phyloP scores from a whole-genome alignment of 2,797 vertebrate genomes.

The Telmatherina bonti region DNA sequence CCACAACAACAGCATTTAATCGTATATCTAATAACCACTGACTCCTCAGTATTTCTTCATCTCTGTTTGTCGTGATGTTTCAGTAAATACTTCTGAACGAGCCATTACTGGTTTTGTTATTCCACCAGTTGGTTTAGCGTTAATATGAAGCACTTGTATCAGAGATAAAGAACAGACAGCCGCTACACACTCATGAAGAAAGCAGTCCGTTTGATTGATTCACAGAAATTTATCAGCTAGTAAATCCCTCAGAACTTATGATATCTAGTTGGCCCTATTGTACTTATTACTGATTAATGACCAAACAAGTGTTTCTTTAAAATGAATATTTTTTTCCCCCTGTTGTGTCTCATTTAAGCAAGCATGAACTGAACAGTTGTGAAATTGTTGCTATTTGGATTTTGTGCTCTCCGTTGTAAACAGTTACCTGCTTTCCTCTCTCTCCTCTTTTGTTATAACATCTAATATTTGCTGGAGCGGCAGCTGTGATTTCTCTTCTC shows the following conservation, averaged over 20 bases:
- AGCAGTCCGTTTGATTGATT: neutral
- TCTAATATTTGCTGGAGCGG: neutral
- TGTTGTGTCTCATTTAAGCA: neutral
- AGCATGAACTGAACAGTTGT: neutral
- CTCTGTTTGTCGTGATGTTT: neutral
- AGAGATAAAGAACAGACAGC: neutral
- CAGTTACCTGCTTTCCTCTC: neutral
- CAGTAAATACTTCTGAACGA: neutral
- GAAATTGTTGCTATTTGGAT: neutral
- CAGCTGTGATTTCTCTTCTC: conserved; percentile 1
- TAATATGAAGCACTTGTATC: neutral
- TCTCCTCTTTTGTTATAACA: neutral
- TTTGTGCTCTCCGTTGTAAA: neutral
- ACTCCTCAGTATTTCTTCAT: neutral
- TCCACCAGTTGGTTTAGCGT: neutral
- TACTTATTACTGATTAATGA: neutral
- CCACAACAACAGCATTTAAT: neutral
- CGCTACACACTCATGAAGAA: neutral
- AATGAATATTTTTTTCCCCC: too few relatives aligned
- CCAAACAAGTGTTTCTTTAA: too few relatives aligned
- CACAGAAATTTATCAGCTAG: neutral
- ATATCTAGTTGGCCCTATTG: neutral
- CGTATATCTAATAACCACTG: neutral
- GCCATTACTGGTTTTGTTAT: neutral
- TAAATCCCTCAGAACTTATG: neutral